A percentile compares a stretch with the other conserved stretches of the same genome.
Evolutionary conservation across 2,797 vertebrate species (phyloP).

Genomic region (Coccyzus lansbergi): DNA sequence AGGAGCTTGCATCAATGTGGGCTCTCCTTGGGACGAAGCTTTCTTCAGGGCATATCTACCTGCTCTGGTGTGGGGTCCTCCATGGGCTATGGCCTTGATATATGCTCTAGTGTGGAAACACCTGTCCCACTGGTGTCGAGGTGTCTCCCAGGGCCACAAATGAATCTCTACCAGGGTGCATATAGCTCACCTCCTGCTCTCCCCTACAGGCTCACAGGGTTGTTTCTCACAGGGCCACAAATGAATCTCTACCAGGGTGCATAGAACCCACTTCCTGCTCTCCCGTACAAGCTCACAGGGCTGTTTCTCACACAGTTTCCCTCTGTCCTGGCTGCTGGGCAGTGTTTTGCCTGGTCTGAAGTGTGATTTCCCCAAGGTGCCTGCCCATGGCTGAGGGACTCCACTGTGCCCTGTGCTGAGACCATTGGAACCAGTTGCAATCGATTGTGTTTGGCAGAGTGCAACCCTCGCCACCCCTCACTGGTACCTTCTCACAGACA

Average conservation of each 20-base stretch:
- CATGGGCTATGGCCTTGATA: accelerated
- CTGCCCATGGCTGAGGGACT: accelerated
- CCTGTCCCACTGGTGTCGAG: accelerated
- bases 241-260: accelerated
- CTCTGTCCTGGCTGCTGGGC: not conserved
- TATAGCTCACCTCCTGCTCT: not conserved
- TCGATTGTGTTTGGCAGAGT: accelerated
- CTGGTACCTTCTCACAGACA: not conserved
- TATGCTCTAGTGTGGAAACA: not conserved
- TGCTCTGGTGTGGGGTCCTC: accelerated
- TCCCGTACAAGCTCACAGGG: accelerated
- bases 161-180: accelerated
- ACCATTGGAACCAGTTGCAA: accelerated
- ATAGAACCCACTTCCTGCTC: not conserved
- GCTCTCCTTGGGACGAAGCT: not conserved
- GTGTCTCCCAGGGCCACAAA: not conserved
- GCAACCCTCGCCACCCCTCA: accelerated
- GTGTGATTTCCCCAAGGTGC: accelerated
- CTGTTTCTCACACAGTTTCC: not conserved
- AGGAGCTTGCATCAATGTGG: accelerated
- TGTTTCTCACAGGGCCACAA: not conserved
- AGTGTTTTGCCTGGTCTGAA: not conserved
- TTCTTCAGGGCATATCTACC: not conserved
- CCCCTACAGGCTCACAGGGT: accelerated
- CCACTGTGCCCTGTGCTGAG: not conserved